Evolutionary conservation across 2,888 invertebrate species (phyloP), one percentile per base, ranked within the genome.

Genomic region (Oligia strigilis): DNA sequence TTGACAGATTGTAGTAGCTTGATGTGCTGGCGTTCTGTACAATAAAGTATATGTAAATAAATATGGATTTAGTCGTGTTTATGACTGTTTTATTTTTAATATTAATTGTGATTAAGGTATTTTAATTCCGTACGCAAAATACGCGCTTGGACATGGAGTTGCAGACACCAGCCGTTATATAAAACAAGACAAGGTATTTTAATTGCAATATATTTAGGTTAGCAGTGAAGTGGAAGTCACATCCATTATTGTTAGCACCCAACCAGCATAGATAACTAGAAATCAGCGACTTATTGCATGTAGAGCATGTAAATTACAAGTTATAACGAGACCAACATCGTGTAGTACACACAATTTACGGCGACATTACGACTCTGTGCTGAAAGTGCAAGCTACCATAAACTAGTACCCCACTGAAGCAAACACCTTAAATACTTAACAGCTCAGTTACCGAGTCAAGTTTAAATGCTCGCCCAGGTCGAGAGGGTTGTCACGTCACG

Each of bases 401-500:
- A 93, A 93, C 92, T 90, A 90, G 90, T 92, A 89, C 89, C 90
- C 91, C 88, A 91, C 89, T 93, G 93, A 91, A 92, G 92, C 92
- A 91, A 93, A 93, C 92, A 92, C 91, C 91, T 92, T 94, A 94
- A 94, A 94, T 95, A 94, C 92, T 94, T 94, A 95, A 95, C 91
- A 91, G 92, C 91, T 91, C 90, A 90, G 93, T 93, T 92, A 93
- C 91, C 87, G 90, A 93, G 94, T 93, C 92, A 94, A 95, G 94
- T 95, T 95, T 95, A 93, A 95, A 95, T 93, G 94, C 90, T 92
- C 88, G 90, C 88, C 88, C 93, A 92, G 94, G 93, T 93, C 91
- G 92, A 89, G 92, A 93, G 94, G 94, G 95, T 92, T 95, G 96
- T 95, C 96, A 94, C 95, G 93, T 93, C 91, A 93, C 92, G 92